Conservation (phyloP, 1,140 invertebrate genomes). For the Scylla paramamosain region DNA sequence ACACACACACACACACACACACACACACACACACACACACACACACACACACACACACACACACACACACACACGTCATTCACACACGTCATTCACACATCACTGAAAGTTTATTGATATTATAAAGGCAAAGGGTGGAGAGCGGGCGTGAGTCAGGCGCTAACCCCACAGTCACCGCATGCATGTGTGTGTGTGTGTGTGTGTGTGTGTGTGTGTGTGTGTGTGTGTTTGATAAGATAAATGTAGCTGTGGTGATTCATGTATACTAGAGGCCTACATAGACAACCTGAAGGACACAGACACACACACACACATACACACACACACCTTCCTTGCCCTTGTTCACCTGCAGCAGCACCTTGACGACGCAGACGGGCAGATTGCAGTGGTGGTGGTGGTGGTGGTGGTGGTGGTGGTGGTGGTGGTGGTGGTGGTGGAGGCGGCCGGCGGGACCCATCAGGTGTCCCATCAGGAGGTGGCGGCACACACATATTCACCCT, state of each 20-base stretch:
- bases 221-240: background rate
- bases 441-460: background rate
- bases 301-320: slow-evolving; percentile 32
- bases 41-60: background rate
- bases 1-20: background rate
- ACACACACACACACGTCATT: slow-evolving; percentile 4
- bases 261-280: background rate
- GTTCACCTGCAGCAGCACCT: no score
- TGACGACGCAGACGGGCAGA: background rate
- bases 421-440: background rate
- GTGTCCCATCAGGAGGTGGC: background rate
- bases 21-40: slow-evolving; percentile 37
- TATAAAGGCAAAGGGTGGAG: background rate
- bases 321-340: background rate
- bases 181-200: background rate
- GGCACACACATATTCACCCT: background rate
- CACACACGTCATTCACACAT: background rate
- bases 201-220: background rate
- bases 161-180: background rate
- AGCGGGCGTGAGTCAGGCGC: no score
- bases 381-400: background rate
- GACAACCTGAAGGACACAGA: background rate
- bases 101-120: background rate
- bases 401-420: background rate
- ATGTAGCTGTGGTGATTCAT: background rate